phyloP scores from a whole-genome alignment of 2,888 invertebrate species.

The Podotricha telesiphe region DNA sequence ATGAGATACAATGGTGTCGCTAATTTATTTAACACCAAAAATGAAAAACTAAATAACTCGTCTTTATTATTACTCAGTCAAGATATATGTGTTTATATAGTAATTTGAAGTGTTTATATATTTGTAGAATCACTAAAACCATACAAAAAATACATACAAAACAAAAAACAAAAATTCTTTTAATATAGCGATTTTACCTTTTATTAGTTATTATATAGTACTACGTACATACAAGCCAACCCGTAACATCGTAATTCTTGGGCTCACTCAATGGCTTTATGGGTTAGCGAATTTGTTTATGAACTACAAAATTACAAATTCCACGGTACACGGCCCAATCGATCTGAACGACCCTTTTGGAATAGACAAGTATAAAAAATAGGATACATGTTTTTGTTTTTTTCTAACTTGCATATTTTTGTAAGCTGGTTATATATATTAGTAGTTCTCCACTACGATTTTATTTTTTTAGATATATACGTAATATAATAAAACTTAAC shows the following conservation, averaged over 20 bases:
- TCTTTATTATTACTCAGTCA: no score
- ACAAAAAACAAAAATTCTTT: not conserved
- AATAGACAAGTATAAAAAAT: slow-evolving; percentile 5
- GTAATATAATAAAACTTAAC: no score
- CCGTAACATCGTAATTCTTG: slow-evolving; percentile 35
- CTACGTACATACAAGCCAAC: slow-evolving; percentile 18
- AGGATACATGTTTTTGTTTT: no score
- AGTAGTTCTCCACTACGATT: no score
- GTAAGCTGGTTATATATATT: no score
- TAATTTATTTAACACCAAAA: no score
- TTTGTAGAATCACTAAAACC: not conserved
- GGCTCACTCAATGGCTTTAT: slow-evolving; percentile 50
- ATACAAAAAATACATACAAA: not conserved
- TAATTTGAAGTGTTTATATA: no score
- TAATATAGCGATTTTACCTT: slow-evolving; percentile 7
- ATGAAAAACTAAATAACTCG: no score
- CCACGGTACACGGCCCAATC: slow-evolving; percentile 43
- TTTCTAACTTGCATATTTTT: no score
- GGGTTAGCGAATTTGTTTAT: slow-evolving; percentile 58
- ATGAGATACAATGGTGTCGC: no score
- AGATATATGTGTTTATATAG: not conserved
- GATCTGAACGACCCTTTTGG: slow-evolving; percentile 28
- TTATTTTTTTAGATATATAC: no score
- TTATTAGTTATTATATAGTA: no score
- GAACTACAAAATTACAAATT: slow-evolving; percentile 50